Percentiles rank a stretch among this genome's conserved stretches.
Conservation (phyloP, 2,888 invertebrate genomes). For the Parnassius smintheus region DNA sequence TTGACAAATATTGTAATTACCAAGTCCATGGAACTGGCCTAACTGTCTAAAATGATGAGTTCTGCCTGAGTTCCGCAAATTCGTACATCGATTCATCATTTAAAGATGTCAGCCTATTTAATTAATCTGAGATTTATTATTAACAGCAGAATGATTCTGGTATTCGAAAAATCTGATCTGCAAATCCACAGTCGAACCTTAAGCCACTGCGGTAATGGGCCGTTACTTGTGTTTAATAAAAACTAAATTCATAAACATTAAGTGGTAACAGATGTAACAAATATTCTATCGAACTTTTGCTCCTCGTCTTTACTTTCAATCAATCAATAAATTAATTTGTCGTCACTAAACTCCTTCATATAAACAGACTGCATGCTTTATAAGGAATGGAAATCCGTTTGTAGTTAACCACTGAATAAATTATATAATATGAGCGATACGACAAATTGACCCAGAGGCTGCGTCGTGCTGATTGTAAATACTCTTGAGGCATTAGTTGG, state of each 20-base stretch:
- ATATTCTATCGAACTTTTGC: too few relatives aligned
- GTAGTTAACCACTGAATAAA: conserved; percentile 12
- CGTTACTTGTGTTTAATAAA: too few relatives aligned
- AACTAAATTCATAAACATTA: too few relatives aligned
- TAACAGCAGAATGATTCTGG: conserved; percentile 44
- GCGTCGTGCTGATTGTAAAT: conserved; percentile 33
- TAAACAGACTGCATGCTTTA: conserved; percentile 11
- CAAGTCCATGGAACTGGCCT: conserved; percentile 46
- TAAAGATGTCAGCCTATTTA: conserved; percentile 65
- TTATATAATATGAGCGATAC: conserved; percentile 20
- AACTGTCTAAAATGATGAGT: conserved; percentile 51
- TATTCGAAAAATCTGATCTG: conserved; percentile 31
- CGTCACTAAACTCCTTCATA: conserved; percentile 12
- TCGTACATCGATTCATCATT: conserved; percentile 62
- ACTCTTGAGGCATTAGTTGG: conserved; percentile 9
- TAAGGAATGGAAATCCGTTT: conserved; percentile 17
- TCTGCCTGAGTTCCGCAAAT: conserved; percentile 33
- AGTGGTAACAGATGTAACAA: too few relatives aligned
- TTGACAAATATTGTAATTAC: conserved; percentile 36
- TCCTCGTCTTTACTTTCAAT: too few relatives aligned
- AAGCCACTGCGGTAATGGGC: too few relatives aligned
- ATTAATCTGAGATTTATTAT: conserved; percentile 67
- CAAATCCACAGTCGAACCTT: too few relatives aligned
- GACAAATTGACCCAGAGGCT: conserved; percentile 35
- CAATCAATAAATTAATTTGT: too few relatives aligned